These are phyloP conservation scores for Gymnocheta viridis DNA, from an alignment of 2,888 invertebrate genomes.

Conservation along the genomic window DNA sequence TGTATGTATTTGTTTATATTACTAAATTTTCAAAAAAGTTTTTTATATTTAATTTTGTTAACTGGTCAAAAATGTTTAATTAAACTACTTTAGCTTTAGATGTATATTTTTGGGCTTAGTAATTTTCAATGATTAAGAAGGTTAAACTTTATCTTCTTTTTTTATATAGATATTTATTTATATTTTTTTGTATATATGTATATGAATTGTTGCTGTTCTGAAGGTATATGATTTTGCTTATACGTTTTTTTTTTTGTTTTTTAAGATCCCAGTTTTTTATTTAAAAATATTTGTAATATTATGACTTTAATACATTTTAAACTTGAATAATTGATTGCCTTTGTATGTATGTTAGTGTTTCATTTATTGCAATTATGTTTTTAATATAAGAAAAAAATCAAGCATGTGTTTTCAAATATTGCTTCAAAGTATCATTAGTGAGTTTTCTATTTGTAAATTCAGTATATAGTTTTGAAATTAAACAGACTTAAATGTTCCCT, in stretches of 20 bases:
- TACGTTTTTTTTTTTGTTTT: slow-evolving; percentile 39
- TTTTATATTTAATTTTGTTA: slow-evolving; percentile 55
- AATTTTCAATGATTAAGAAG: slow-evolving; percentile 41
- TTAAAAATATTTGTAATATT: slow-evolving; percentile 65
- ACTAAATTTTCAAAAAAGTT: slow-evolving; percentile 47
- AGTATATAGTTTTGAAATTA: slow-evolving; percentile 51
- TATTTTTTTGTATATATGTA: slow-evolving; percentile 54
- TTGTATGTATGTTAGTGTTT: slow-evolving; percentile 63
- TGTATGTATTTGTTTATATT: slow-evolving; percentile 39
- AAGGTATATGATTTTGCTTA: slow-evolving; percentile 66
- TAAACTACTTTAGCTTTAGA: slow-evolving; percentile 54
- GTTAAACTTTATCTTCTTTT: slow-evolving; percentile 32
- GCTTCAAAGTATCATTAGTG: slow-evolving; percentile 48
- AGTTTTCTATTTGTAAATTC: slow-evolving; percentile 50
- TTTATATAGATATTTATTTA: slow-evolving; percentile 50
- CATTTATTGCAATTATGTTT: slow-evolving; percentile 50
- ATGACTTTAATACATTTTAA: slow-evolving; percentile 39
- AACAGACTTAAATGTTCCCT: slow-evolving; percentile 68
- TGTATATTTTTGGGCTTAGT: slow-evolving; percentile 16
- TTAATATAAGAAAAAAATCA: slow-evolving; percentile 38
- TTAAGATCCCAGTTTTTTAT: slow-evolving; percentile 60
- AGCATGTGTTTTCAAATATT: slow-evolving; percentile 51
- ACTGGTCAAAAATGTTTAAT: slow-evolving; percentile 66
- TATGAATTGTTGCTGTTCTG: slow-evolving; percentile 53
- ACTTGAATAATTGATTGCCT: slow-evolving; percentile 69